Evolutionary conservation across 2,888 invertebrate genomes (phyloP).

Genomic region (Drosophila falleni): DNA sequence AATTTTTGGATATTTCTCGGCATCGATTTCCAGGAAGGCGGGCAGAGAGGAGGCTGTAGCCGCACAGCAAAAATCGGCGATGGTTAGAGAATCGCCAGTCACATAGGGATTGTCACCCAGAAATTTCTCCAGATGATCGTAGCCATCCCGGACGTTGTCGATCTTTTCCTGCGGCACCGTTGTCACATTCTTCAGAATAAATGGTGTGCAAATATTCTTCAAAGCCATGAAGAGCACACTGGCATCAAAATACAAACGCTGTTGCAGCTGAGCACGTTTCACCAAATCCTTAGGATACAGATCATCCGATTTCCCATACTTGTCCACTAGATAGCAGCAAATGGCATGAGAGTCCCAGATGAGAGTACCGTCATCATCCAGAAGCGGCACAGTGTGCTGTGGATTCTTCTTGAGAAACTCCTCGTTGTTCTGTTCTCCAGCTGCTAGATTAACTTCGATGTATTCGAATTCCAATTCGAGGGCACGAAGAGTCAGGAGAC

Average conservation of each 20-base stretch:
- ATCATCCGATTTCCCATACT: constrained; percentile 86
- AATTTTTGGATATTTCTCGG: constrained; percentile 55
- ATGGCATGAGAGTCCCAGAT: constrained; percentile 86
- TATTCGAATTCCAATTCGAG: constrained; percentile 86
- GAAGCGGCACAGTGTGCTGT: constrained; percentile 84
- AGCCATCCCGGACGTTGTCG: constrained; percentile 48
- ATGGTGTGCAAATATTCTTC: constrained; percentile 46
- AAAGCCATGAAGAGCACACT: constrained; percentile 76
- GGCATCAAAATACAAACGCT: constrained; percentile 86
- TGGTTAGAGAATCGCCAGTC: constrained; percentile 51
- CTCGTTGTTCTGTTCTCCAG: constrained; percentile 63
- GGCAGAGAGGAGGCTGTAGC: constrained; percentile 52
- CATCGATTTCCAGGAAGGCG: constrained; percentile 46
- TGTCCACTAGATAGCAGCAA: constrained; percentile 86
- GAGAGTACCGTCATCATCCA: constrained; percentile 76
- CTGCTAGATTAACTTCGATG: constrained; percentile 51
- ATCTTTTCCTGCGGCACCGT: constrained; percentile 59
- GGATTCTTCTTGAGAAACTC: constrained; percentile 86
- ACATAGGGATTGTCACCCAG: constrained; percentile 52
- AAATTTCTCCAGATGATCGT: constrained; percentile 52
- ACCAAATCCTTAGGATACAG: constrained; percentile 87
- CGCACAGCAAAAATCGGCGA: constrained; percentile 63
- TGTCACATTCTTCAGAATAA: constrained; percentile 34
- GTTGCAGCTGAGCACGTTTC: constrained; percentile 85
- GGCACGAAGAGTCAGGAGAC: constrained; percentile 87